Evolutionary conservation across 2,113 vertebrate species (phyloP), one percentile per base, ranked within the genome.

Genomic region (Corythornis vintsioides): DNA sequence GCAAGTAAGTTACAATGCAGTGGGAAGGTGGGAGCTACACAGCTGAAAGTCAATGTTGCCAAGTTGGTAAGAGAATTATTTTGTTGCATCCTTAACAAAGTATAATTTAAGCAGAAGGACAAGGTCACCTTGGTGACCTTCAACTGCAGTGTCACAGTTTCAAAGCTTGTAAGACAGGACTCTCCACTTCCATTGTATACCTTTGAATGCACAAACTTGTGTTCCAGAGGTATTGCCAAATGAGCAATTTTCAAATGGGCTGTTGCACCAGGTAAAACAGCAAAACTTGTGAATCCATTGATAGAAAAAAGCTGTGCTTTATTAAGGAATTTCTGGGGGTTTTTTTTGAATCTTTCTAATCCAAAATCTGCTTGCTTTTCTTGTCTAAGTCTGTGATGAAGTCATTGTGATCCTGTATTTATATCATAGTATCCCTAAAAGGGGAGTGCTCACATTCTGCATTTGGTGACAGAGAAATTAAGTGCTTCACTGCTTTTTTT

Each of bases 331-430:
- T 71, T 81, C 14, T 81, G 16, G 2, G 2, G 2, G 40, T 67
- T 8, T 28, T 59, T 78, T 66, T 50, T 56, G 43, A 52, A 65
- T 72, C 33, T 63, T 81, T 66, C 33, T n/a, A 21, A 43, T 38
- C 45, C 28, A 64, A 43, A 82, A 84, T 56, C 61, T 74, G 6
- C 28, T 6, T 56, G 15, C 18, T 28, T 70, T 74, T 80, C 67
- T 73, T 2, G 0, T 43, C 15, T 78, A 20, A 55, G 40, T 64
- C 61, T 67, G 35, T 40, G 11, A 55, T 60, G 25, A 70, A 83
- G 22, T 55, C 22, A 7, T 24, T 0, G 0, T 52, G 28, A 13
- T 59, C 72, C 47, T 83, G 6, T 72, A 12, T 73, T 48, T 69
- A 6, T 69, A 33, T 52, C 14, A 17, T 20, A 19, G 11, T 45